A percentile compares a stretch with the other conserved stretches of the same genome.
phyloP scores from a whole-genome alignment of 2,888 invertebrate genomes.

The Cynaeus angustus region DNA sequence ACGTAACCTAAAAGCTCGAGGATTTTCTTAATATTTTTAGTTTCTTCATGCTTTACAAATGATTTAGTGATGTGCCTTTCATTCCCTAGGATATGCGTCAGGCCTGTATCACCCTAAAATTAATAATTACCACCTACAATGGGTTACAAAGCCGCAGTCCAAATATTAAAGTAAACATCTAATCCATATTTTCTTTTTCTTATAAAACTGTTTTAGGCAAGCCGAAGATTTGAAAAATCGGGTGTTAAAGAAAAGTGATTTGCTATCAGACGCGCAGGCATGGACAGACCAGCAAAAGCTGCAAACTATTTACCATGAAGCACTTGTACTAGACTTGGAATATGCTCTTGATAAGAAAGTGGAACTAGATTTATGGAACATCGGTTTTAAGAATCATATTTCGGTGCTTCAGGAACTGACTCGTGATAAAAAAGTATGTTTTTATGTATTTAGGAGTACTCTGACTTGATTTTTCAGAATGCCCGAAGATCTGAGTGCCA shows the following conservation, averaged over 20 bases:
- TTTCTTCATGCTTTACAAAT: too few species aligned
- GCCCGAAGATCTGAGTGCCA: slow-evolving; percentile 83
- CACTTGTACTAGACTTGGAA: slow-evolving; percentile 86
- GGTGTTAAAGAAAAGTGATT: slow-evolving; percentile 76
- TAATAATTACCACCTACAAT: slow-evolving; percentile 70
- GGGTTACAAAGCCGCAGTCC: slow-evolving; percentile 85
- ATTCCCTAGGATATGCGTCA: too few species aligned
- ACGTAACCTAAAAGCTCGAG: neutral
- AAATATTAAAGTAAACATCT: slow-evolving; percentile 80
- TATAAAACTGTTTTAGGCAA: slow-evolving; percentile 74
- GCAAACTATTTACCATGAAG: slow-evolving; percentile 77
- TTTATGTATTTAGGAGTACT: slow-evolving; percentile 26
- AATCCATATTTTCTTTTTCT: slow-evolving; percentile 14
- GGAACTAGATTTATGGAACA: slow-evolving; percentile 92
- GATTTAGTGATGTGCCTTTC: too few species aligned
- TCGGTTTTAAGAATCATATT: slow-evolving; percentile 91
- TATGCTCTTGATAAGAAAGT: slow-evolving; percentile 92
- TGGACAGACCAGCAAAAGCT: slow-evolving; percentile 75
- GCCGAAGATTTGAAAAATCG: slow-evolving; percentile 83
- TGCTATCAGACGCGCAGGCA: slow-evolving; percentile 67
- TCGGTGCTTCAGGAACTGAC: slow-evolving; percentile 83
- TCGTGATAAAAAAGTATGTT: slow-evolving; percentile 83
- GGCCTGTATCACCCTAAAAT: too few species aligned
- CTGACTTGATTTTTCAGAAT: slow-evolving; percentile 74
- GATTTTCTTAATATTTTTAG: neutral